Evolutionary conservation across 2,888 invertebrate species (phyloP), one percentile per base, ranked within the genome.

Genomic region (Drosophila fulvimacula): DNA sequence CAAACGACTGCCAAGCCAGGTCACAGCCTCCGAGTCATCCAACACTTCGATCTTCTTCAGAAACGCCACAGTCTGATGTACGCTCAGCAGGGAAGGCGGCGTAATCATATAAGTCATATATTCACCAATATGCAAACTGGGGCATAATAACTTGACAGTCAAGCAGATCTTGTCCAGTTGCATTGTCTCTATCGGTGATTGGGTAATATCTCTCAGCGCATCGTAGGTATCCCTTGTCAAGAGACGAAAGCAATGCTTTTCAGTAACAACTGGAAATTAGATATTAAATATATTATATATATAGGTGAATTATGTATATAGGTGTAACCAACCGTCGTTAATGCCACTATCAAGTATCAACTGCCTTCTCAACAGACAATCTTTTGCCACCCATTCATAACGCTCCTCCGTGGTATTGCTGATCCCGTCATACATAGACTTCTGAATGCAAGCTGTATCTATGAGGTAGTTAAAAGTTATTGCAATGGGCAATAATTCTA

Each of bases 1-100:
- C 48, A 99, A 93, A 85, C 98, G 97, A 69, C 95, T 95, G 0
- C 98, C 98, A 24, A 90, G 51, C 78, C 80, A 84, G 0, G 98
- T 98, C 52, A 98, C 93, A 81, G 96, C 96, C 92, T 98, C 98
- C 93, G 95, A 95, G 0, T 95, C 94, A 78, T 97, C 97, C 36
- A 98, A 91, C 0, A 97, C 97, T 81, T 97, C 98, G 63, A 98
- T 96, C 19, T 96, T 95, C 93, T 97, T 95, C 0, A 96, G 91
- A 46, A 94, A 91, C 60, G 93, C 91, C n/a, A 95, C 93, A 0
- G 98, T 96, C 88, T 96, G 85, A 3, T 88, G 77, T 1, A 88
- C 46, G 24, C 73, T 69, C 1, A 71, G n/a, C 2, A 73, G 15
- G 0, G 73, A 58, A 6, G 84, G 84, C 0, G 82, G 74, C 1